These are phyloP conservation scores for Acipenser ruthenus DNA, from an alignment of 2,797 vertebrate species.

Conservation along the genomic window DNA sequence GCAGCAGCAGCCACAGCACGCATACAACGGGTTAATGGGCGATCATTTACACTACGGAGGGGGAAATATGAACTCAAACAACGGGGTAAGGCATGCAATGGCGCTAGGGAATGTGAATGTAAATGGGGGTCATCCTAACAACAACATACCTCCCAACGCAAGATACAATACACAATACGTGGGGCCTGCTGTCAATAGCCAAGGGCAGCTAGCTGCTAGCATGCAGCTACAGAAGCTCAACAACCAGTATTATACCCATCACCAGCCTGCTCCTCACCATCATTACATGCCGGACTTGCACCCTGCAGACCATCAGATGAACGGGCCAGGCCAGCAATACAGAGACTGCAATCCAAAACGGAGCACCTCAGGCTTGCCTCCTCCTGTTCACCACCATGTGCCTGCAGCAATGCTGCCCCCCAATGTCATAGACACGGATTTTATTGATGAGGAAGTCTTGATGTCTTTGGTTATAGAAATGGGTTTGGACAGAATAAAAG, in stretches of 20 bases:
- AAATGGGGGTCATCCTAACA: constrained; percentile 59
- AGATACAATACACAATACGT: constrained; percentile 72
- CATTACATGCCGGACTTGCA: constrained; percentile 79
- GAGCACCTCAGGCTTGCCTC: constrained; percentile 50
- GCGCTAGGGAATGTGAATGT: constrained; percentile 54
- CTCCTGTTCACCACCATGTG: constrained; percentile 61
- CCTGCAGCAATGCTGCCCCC: constrained; percentile 74
- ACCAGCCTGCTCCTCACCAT: constrained; percentile 63
- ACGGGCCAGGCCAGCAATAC: constrained; percentile 70
- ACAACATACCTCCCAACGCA: constrained; percentile 57
- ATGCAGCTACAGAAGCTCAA: constrained; percentile 84
- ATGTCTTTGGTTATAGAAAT: constrained; percentile 82
- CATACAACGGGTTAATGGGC: constrained; percentile 70
- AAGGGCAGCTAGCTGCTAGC: constrained; percentile 73
- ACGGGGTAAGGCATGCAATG: constrained; percentile 66
- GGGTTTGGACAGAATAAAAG: constrained; percentile 83
- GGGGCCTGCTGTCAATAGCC: constrained; percentile 57
- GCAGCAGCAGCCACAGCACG: constrained; percentile 48
- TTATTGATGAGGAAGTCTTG: constrained; percentile 81
- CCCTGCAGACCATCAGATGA: constrained; percentile 66
- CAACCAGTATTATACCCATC: constrained; percentile 79
- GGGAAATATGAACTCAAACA: constrained; percentile 59
- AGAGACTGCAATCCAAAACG: constrained; percentile 74
- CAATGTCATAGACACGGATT: constrained; percentile 84
- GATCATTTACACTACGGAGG: constrained; percentile 74